Evolutionary conservation across 2,888 invertebrate species (phyloP).

Genomic region (Campaea margaritaria): DNA sequence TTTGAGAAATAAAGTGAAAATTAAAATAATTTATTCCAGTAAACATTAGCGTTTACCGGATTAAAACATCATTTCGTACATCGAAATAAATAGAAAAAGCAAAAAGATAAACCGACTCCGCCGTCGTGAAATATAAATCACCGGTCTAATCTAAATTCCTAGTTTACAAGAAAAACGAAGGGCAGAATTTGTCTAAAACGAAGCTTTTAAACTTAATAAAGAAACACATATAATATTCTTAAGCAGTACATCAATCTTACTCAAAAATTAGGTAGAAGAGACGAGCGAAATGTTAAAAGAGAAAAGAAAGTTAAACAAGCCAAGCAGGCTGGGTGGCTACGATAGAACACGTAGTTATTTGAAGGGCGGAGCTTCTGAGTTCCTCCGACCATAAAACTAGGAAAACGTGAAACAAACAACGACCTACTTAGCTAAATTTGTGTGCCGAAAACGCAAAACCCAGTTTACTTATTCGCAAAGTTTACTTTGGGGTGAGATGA

Average conservation of each 20-base stretch:
- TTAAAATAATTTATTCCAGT: not conserved
- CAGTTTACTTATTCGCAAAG: slow-evolving; percentile 62
- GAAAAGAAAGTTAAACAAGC: slow-evolving; percentile 11
- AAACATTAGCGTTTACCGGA: not conserved
- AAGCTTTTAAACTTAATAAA: slow-evolving; percentile 16
- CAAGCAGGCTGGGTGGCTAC: slow-evolving; percentile 1
- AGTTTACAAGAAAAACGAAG: slow-evolving; percentile 10
- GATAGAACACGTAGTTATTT: slow-evolving; percentile 21
- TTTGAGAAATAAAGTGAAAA: not conserved
- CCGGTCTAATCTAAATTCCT: slow-evolving; percentile 13
- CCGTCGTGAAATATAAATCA: slow-evolving; percentile 13
- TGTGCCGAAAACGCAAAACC: slow-evolving; percentile 59
- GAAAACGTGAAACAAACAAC: slow-evolving; percentile 40
- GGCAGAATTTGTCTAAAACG: not conserved
- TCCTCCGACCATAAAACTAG: slow-evolving; percentile 34
- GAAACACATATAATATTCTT: slow-evolving; percentile 10
- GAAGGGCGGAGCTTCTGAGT: slow-evolving; percentile 27
- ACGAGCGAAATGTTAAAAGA: slow-evolving; percentile 10
- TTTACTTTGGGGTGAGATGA: slow-evolving; percentile 61
- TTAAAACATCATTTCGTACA: not conserved
- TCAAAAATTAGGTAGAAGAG: slow-evolving; percentile 14
- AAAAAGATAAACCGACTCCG: slow-evolving; percentile 6
- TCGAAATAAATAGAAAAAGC: no score
- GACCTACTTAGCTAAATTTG: slow-evolving; percentile 54
- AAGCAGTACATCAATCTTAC: slow-evolving; percentile 15